These are phyloP conservation scores for Epsilonema sp. DNA, from an alignment of 2,888 invertebrate species.

Conservation along the genomic window DNA sequence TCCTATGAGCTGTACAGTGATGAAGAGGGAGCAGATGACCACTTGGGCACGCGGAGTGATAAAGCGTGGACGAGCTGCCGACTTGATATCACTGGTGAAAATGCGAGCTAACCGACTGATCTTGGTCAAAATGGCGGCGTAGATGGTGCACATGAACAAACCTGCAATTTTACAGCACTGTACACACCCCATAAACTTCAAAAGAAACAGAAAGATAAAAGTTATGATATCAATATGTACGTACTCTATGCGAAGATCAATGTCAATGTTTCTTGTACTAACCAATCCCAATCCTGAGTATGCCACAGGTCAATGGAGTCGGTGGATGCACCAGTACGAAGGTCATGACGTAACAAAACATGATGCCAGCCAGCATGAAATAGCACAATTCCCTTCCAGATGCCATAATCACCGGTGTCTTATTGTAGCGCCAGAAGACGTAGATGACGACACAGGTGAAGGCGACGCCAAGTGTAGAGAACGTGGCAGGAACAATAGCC, in stretches of 20 bases:
- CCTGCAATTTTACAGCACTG: too few relatives aligned
- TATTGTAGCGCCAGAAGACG: conserved; percentile 41
- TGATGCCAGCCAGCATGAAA: conserved; percentile 48
- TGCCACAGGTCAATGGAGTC: conserved; percentile 43
- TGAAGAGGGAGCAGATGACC: conserved; percentile 41
- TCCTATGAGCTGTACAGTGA: conserved; percentile 47
- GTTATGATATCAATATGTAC: too few relatives aligned
- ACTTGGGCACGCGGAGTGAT: conserved; percentile 55
- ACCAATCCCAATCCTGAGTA: conserved; percentile 32
- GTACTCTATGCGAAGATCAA: too few relatives aligned
- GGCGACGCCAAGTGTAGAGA: conserved; percentile 42
- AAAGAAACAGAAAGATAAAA: too few relatives aligned
- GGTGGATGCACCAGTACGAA: conserved; percentile 50
- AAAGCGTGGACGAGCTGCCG: conserved; percentile 49
- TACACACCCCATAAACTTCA: too few relatives aligned
- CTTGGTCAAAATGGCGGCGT: conserved; percentile 53
- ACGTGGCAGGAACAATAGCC: conserved; percentile 45
- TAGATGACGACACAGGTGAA: conserved; percentile 43
- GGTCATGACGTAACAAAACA: conserved; percentile 49
- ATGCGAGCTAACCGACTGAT: conserved; percentile 53
- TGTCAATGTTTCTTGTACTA: too few relatives aligned
- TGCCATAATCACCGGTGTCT: conserved; percentile 54
- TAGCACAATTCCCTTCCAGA: conserved; percentile 56
- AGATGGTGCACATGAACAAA: conserved; percentile 49
- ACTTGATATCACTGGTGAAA: conserved; percentile 46